These are phyloP conservation scores for Mnemiopsis leidyi DNA, from an alignment of 37 sponge, comb jelly and placozoan species.

Conservation along the genomic window DNA sequence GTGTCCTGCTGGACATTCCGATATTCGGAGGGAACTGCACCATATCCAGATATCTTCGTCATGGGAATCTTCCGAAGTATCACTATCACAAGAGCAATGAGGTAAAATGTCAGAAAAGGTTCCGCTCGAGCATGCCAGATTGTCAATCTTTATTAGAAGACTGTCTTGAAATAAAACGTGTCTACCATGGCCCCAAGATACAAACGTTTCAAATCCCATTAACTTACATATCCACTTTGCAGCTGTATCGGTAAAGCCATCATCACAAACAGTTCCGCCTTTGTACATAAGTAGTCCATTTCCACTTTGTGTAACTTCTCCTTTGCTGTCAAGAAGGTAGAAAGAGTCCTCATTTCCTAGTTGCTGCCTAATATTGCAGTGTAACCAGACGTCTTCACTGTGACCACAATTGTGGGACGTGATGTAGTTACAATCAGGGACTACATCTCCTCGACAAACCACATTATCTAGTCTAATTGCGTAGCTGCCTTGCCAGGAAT, in stretches of 20 bases:
- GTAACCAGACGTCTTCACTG: too few relatives aligned
- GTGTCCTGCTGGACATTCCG: not conserved
- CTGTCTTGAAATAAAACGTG: not conserved
- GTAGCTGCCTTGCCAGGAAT: too few relatives aligned
- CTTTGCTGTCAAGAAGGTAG: not conserved
- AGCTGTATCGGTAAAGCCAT: not conserved
- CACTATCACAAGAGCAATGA: not conserved
- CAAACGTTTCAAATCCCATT: not conserved
- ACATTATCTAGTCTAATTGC: too few relatives aligned
- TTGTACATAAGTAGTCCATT: not conserved
- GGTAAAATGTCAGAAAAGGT: too few relatives aligned
- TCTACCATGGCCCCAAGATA: not conserved
- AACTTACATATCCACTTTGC: not conserved
- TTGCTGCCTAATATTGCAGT: too few relatives aligned
- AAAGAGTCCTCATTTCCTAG: not conserved
- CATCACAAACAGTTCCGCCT: not conserved
- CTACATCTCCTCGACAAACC: too few relatives aligned
- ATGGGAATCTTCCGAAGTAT: not conserved
- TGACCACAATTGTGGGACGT: too few relatives aligned
- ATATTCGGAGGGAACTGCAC: not conserved
- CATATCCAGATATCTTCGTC: not conserved
- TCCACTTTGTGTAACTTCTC: not conserved
- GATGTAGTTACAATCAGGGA: too few relatives aligned
- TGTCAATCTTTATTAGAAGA: not conserved
- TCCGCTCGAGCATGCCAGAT: not conserved